Evolutionary conservation across 2,113 vertebrate species (phyloP).

Genomic region (Paratilapia polleni): DNA sequence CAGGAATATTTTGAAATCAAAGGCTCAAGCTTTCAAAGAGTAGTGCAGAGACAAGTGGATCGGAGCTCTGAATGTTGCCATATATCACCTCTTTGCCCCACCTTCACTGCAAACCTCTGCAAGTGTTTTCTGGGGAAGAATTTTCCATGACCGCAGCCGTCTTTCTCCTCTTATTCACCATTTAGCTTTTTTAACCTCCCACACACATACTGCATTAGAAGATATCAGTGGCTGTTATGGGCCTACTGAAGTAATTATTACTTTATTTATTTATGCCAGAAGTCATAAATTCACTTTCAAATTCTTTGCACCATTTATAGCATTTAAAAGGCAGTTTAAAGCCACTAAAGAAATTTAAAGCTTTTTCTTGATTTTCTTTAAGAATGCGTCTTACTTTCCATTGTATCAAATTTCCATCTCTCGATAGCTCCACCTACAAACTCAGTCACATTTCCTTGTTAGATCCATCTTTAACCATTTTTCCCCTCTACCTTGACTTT

Average conservation of each 20-base stretch:
- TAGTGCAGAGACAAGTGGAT: constrained; percentile 25
- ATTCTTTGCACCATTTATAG: not conserved
- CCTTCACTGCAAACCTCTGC: constrained; percentile 46
- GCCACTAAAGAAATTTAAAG: not conserved
- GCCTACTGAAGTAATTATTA: constrained; percentile 15
- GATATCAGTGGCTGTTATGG: not conserved
- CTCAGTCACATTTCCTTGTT: not conserved
- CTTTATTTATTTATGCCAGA: constrained; percentile 23
- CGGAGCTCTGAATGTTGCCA: constrained; percentile 54
- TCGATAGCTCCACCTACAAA: not conserved
- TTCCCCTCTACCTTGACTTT: not conserved
- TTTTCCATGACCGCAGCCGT: constrained; percentile 59
- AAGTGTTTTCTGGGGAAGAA: constrained; percentile 52
- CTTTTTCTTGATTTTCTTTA: not conserved
- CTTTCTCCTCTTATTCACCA: constrained; percentile 30
- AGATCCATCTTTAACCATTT: constrained; percentile 15
- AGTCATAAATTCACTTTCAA: not conserved
- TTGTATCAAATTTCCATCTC: not conserved
- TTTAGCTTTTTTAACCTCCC: constrained; percentile 34
- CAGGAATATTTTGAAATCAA: constrained; percentile 12
- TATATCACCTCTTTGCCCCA: constrained; percentile 64
- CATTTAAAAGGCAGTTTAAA: not conserved
- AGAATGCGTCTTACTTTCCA: constrained; percentile 21
- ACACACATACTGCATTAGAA: constrained; percentile 4
- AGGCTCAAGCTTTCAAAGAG: not conserved